Base-by-base conservation (phyloP, 2,113 vertebrate species). In the Meleagris gallopavo region DNA sequence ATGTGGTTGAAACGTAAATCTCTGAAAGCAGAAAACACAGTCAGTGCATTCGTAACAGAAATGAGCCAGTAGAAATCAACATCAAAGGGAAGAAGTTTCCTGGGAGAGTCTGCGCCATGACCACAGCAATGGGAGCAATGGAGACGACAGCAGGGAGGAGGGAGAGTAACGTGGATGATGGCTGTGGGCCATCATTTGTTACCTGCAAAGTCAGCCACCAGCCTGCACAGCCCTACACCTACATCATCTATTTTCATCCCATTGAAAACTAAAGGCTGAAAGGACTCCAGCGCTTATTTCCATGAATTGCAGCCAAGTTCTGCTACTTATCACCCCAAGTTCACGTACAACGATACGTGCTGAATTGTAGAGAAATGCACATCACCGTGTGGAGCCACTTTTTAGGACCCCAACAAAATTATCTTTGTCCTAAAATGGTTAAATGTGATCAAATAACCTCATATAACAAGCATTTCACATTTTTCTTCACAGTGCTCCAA, bases 1-100 rank as follows among this genome's bases (percentile, higher is more conserved):
- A 99, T 98, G 97, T 97, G 99, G 97, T 99, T 99, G 97, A 99
- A 99, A 73, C 98, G 98, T 94, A 99, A 88, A 94, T 99, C 99
- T 95, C 99, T 99, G 96, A 34, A 95, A 92, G 88, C 61, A 96
- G 85, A 96, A 70, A 86, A 93, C 2, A 58, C 17, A 57, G 5
- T 89, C 85, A 89, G 20, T 16, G 20, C 17, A 25, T 32, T 45
- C 1, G 0, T 13, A 46, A 46, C 2, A 48, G 1, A 19, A 70
- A 64, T 3, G 29, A 74, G 13, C n/a, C 36, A 30, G 48, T 4
- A 43, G 32, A 45, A 52, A 36, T 3, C 32, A 46, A 29, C 55
- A 57, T 30, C 66, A 5, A 34, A 1, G 2, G 29, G 25, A 66
- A 40, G n/a, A 18, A 25, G 30, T 25, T 15, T 48, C 21, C 29